These are phyloP conservation scores for Pteronura brasiliensis DNA, from an alignment of 2,113 vertebrate genomes.

Conservation along the genomic window DNA sequence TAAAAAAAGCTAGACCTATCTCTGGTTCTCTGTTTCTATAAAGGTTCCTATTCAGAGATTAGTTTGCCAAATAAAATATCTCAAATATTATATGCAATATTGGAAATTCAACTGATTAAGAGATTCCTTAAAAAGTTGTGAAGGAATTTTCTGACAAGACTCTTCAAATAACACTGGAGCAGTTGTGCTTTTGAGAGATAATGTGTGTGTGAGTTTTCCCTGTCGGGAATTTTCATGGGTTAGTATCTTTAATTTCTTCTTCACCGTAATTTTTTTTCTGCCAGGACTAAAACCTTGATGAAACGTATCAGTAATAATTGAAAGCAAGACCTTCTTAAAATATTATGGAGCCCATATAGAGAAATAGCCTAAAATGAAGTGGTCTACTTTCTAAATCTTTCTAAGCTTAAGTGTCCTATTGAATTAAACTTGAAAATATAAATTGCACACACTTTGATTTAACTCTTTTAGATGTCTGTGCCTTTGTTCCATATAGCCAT, in stretches of 20 bases:
- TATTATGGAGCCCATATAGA: background rate
- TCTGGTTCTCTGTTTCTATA: background rate
- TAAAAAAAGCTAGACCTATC: background rate
- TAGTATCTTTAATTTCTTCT: slow-evolving; percentile 28
- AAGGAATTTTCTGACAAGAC: background rate
- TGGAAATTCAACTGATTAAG: background rate
- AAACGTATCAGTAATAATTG: slow-evolving; percentile 12
- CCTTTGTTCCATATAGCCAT: background rate
- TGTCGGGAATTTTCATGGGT: background rate
- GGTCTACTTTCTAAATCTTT: background rate
- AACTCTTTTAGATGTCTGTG: background rate
- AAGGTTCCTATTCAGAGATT: background rate
- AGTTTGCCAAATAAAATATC: background rate
- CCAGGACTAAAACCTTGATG: background rate
- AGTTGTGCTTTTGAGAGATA: background rate
- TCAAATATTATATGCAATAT: background rate
- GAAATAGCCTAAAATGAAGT: background rate
- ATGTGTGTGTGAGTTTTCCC: background rate
- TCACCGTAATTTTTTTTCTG: background rate
- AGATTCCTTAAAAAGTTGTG: background rate
- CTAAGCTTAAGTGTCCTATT: background rate
- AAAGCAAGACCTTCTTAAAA: background rate
- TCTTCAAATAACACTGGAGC: background rate
- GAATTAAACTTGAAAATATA: background rate
- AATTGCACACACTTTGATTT: background rate